Evolutionary conservation across 2,888 invertebrate species (phyloP), one percentile per base, ranked within the genome.

Genomic region (Tyria jacobaeae): DNA sequence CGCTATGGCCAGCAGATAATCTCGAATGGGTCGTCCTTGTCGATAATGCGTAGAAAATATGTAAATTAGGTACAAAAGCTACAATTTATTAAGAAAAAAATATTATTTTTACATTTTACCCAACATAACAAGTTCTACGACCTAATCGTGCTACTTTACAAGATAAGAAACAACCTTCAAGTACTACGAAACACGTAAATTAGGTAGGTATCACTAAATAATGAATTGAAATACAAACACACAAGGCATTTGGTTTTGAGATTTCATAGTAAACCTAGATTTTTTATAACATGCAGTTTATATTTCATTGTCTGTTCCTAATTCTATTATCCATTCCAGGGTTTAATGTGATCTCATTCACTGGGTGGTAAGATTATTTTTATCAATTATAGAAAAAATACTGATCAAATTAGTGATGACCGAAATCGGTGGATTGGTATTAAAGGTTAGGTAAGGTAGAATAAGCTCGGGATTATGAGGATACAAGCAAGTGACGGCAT

Each of bases 1-100:
- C n/a, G n/a, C n/a, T n/a, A n/a, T n/a, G n/a, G n/a, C n/a, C n/a
- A n/a, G n/a, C n/a, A n/a, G n/a, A n/a, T n/a, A n/a, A n/a, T n/a
- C n/a, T 34, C 3, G 10, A 14, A 34, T 48, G 31, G 27, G 9
- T n/a, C 48, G 37, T 39, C 57, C 62, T 62, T 62, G 57, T 17
- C n/a, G 15, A 9, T 37, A 39, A 52, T 54, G 49, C 60, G 58
- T 60, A 48, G 56, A 63, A 70, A 71, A 70, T 66, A 74, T 74
- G 71, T 47, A 49, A 71, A 60, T 50, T 31, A 21, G 37, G 0
- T 17, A 51, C 51, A 34, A 54, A 48, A 39, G 25, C 61, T 47
- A 31, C 2, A 31, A 25, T 44, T 41, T 31, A 44, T 31, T 55
- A 14, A 60, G 50, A 55, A 61, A 53, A 25, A 54, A 64, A 53